Conservation (phyloP, 2,113 vertebrate species). For the Chloroceryle aenea region DNA sequence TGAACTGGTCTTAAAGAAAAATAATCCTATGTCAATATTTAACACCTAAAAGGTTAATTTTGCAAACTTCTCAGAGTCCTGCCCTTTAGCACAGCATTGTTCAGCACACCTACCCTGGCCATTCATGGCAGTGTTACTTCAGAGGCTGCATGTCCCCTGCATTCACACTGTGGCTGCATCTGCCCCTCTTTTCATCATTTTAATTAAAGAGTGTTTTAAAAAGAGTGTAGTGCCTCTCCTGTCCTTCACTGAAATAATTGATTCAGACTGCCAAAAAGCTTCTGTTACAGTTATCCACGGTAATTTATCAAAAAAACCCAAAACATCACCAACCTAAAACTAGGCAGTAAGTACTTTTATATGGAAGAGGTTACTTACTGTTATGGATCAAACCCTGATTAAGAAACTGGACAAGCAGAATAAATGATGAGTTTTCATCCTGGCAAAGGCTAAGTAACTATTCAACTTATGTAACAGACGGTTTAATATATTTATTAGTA, state of each 20-base stretch:
- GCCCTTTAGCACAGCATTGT: neutral
- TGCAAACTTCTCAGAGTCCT: neutral
- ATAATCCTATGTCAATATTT: neutral
- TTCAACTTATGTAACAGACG: neutral
- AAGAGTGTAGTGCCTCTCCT: no score
- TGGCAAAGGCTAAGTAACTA: slow-evolving; percentile 16
- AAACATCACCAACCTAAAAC: neutral
- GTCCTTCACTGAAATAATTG: slow-evolving; percentile 18
- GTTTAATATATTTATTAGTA: slow-evolving; percentile 32
- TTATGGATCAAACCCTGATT: slow-evolving; percentile 6
- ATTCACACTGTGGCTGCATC: slow-evolving; percentile 51
- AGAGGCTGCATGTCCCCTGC: neutral
- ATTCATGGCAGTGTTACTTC: neutral
- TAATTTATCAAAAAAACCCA: neutral
- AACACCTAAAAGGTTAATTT: neutral
- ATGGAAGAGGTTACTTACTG: neutral
- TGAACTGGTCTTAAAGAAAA: neutral
- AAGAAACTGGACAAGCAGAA: neutral
- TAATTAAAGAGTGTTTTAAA: slow-evolving; percentile 33
- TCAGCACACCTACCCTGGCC: neutral
- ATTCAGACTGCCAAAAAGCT: slow-evolving; percentile 27
- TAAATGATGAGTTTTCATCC: slow-evolving; percentile 7
- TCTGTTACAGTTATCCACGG: neutral
- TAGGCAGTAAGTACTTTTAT: neutral
- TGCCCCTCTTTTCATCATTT: slow-evolving; percentile 38